These are phyloP conservation scores for Morus bassanus DNA, from an alignment of 2,797 vertebrate species.

Conservation along the genomic window DNA sequence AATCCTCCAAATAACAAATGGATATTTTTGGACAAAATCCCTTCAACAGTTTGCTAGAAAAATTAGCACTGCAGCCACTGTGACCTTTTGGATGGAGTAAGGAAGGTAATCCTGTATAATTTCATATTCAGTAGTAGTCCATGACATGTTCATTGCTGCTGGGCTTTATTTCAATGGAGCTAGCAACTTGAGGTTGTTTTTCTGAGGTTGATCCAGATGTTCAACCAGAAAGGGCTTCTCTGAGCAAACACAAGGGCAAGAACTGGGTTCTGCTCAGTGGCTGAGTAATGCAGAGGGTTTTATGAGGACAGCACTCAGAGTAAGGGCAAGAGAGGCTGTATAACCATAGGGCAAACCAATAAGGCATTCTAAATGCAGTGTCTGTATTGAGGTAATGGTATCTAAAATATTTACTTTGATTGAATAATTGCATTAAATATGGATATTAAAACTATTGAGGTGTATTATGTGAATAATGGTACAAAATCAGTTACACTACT, in stretches of 20 bases:
- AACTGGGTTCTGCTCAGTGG: not conserved
- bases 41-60: not conserved
- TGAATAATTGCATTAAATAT: slow-evolving; percentile 22
- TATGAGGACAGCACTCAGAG: not conserved
- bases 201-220: not conserved
- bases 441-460: not conserved
- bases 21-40: not conserved
- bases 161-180: not conserved
- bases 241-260: not conserved
- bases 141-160: not conserved
- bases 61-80: not conserved
- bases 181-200: not conserved
- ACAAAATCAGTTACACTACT: not conserved
- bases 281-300: not conserved
- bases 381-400: not conserved
- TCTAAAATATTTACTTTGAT: slow-evolving; percentile 18
- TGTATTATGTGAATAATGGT: not conserved
- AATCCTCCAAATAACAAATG: not conserved
- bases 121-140: not conserved
- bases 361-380: not conserved
- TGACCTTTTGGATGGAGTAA: not conserved
- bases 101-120: not conserved
- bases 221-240: not conserved
- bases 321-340: not conserved
- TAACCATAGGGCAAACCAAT: not conserved